These are phyloP conservation scores for Triplophysa tibetana DNA, from an alignment of 2,113 vertebrate genomes.

Conservation along the genomic window DNA sequence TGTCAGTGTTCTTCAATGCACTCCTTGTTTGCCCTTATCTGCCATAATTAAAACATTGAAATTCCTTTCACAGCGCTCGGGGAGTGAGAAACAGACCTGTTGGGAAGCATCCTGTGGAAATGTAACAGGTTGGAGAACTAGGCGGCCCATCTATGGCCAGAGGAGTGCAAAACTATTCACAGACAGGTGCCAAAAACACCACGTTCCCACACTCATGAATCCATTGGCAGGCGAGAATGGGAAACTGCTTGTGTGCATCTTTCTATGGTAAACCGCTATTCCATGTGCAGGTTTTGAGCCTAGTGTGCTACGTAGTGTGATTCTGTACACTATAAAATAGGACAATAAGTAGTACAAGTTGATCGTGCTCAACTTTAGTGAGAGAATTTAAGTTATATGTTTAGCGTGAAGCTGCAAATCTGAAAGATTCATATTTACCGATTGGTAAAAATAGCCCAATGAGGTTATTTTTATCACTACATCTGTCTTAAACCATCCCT, in stretches of 20 bases:
- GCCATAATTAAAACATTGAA: slow-evolving; percentile 77
- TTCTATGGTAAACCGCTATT: slow-evolving; percentile 15
- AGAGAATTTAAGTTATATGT: not conserved
- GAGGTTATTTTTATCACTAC: not conserved
- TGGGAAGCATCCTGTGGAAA: slow-evolving; percentile 65
- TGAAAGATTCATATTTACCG: too few species aligned
- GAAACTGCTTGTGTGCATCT: slow-evolving; percentile 27
- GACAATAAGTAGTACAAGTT: too few species aligned
- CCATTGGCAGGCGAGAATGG: slow-evolving; percentile 30
- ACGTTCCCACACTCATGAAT: slow-evolving; percentile 54
- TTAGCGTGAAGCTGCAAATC: not conserved
- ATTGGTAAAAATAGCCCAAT: too few species aligned
- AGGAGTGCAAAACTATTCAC: slow-evolving; percentile 54
- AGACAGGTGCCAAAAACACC: slow-evolving; percentile 54
- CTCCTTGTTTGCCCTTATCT: slow-evolving; percentile 76
- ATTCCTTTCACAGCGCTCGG: slow-evolving; percentile 65
- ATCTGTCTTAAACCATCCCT: not conserved
- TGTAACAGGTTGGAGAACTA: slow-evolving; percentile 60
- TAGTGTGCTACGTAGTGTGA: not conserved
- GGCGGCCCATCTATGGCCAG: slow-evolving; percentile 70
- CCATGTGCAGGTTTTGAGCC: slow-evolving; percentile 4
- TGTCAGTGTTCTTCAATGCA: slow-evolving; percentile 64
- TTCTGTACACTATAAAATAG: slow-evolving; percentile 3
- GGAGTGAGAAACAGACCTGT: slow-evolving; percentile 61
- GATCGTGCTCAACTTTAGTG: too few species aligned